A percentile compares a stretch with the other conserved stretches of the same genome.
These are phyloP conservation scores for Oligia fasciuncula DNA, from an alignment of 2,888 invertebrate genomes.

Conservation along the genomic window DNA sequence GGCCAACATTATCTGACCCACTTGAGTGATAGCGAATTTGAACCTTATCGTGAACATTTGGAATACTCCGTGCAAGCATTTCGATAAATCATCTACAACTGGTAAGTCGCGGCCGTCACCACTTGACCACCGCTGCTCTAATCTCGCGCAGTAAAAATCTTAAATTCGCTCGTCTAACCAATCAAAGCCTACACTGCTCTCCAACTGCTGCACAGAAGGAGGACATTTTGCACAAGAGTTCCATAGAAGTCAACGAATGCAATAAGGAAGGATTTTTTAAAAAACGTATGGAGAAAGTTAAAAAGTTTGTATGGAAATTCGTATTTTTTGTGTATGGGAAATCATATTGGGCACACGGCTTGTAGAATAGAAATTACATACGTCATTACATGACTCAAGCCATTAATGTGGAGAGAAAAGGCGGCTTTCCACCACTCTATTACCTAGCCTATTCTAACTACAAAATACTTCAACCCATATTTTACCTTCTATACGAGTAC, in stretches of 20 bases:
- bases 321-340: not conserved
- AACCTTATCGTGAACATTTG: too few species aligned
- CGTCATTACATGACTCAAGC: not conserved
- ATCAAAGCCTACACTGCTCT: too few species aligned
- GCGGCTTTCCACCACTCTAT: slow-evolving; percentile 5
- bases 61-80: too few species aligned
- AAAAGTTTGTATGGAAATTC: not conserved
- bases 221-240: not conserved
- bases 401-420: not conserved
- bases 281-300: not conserved
- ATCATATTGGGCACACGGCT: not conserved
- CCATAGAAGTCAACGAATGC: not conserved
- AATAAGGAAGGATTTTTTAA: not conserved
- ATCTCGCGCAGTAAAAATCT: too few species aligned
- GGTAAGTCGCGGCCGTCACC: too few species aligned
- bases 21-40: too few species aligned
- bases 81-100: too few species aligned
- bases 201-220: not conserved
- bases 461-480: slow-evolving; percentile 31
- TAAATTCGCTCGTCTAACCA: too few species aligned
- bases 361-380: not conserved
- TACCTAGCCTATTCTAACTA: slow-evolving; percentile 8
- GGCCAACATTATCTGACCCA: too few species aligned
- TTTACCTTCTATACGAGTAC: slow-evolving; percentile 21
- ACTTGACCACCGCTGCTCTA: too few species aligned